phyloP scores from a whole-genome alignment of 2,113 vertebrate species.

The Xerus inauris region DNA sequence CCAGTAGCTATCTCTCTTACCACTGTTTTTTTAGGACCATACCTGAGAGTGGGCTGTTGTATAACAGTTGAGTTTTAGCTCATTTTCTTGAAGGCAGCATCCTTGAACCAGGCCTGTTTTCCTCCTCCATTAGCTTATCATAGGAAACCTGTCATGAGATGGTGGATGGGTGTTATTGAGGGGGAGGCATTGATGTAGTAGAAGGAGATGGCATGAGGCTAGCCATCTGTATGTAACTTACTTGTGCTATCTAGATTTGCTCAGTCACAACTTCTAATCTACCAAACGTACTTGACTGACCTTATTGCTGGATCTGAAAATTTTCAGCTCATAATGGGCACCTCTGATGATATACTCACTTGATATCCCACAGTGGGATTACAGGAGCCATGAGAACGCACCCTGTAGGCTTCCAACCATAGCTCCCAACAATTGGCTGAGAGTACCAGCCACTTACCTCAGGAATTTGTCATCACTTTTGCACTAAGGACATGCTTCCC shows the following conservation, averaged over 20 bases:
- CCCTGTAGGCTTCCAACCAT: neutral
- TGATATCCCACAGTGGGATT: neutral
- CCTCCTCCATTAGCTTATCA: neutral
- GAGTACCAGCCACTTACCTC: too few relatives aligned
- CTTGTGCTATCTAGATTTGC: neutral
- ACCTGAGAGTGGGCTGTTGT: neutral
- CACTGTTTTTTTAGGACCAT: neutral
- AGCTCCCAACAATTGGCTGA: neutral
- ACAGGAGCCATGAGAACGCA: neutral
- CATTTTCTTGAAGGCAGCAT: neutral
- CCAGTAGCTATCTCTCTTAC: neutral
- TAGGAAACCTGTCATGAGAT: neutral
- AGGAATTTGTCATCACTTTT: neutral
- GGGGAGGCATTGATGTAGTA: neutral
- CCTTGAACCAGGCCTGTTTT: neutral
- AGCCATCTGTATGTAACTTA: neutral
- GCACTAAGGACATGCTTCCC: neutral
- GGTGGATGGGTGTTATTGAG: neutral
- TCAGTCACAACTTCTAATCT: neutral
- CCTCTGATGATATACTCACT: neutral
- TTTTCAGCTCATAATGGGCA: neutral
- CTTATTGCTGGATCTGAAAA: neutral
- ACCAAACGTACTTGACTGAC: neutral
- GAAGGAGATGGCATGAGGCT: neutral
- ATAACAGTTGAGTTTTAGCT: neutral